Conservation (phyloP, 2,797 vertebrate species). For the Eospalax fontanierii region DNA sequence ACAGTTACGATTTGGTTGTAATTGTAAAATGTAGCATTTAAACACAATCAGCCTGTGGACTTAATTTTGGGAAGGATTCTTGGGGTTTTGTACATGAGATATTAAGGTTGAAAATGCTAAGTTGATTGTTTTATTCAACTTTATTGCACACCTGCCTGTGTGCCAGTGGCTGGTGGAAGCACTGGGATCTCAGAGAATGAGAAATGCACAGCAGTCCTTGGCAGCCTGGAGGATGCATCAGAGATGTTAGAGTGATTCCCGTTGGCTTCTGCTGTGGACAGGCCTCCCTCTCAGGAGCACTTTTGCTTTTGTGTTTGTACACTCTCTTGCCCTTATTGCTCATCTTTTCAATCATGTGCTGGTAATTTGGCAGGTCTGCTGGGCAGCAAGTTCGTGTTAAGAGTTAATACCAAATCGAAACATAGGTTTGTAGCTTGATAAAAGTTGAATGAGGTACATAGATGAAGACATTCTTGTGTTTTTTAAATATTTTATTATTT, state of each 20-base stretch:
- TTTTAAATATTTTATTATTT: background rate
- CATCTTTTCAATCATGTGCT: constrained; percentile 62
- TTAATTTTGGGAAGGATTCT: constrained; percentile 56
- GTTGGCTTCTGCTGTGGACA: background rate
- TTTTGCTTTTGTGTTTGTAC: constrained; percentile 62
- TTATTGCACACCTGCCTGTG: background rate
- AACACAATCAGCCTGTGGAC: background rate
- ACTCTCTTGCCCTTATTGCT: constrained; percentile 55
- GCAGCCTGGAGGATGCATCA: background rate
- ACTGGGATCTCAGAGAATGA: background rate
- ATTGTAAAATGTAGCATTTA: constrained; percentile 13
- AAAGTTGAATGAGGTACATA: constrained; percentile 33
- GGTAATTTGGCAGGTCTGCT: constrained; percentile 65
- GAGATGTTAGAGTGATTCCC: background rate
- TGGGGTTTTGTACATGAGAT: constrained; percentile 25
- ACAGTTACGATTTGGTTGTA: constrained; percentile 56
- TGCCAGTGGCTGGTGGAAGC: background rate
- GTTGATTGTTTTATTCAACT: constrained; percentile 36
- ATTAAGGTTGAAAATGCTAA: constrained; percentile 53
- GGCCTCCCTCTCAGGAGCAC: background rate
- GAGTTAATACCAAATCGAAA: constrained; percentile 72
- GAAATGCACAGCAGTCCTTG: background rate
- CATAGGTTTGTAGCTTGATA: constrained; percentile 47
- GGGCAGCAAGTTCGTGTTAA: constrained; percentile 56
- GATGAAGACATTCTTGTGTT: constrained; percentile 42